Evolutionary conservation across 2,113 vertebrate genomes (phyloP).

Genomic region (Delphinapterus leucas): DNA sequence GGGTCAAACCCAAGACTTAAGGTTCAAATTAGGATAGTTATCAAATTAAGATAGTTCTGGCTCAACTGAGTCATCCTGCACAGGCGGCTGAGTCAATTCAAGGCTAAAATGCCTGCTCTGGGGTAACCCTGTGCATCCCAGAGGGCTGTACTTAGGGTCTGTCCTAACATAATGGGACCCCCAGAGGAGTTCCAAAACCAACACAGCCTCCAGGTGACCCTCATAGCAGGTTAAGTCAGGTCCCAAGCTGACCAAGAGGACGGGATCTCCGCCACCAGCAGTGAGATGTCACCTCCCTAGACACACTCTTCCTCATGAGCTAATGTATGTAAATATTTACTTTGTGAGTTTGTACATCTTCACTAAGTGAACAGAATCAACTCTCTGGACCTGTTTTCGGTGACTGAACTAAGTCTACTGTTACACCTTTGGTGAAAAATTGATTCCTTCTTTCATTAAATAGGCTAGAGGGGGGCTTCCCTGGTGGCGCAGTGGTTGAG

Average conservation of each 20-base stretch:
- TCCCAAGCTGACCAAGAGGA: neutral
- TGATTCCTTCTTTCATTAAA: conserved; percentile 56
- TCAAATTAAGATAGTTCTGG: neutral
- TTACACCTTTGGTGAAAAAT: conserved; percentile 64
- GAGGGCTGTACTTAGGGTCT: neutral
- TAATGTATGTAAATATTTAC: conserved; percentile 55
- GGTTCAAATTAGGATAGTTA: conserved; percentile 23
- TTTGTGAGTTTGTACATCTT: conserved; percentile 20
- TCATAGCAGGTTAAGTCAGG: neutral
- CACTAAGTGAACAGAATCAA: conserved; percentile 38
- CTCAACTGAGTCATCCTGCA: neutral
- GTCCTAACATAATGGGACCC: neutral
- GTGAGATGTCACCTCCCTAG: neutral
- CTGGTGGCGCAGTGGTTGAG: no score
- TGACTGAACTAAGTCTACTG: conserved; percentile 30
- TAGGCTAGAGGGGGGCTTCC: neutral
- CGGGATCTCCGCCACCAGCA: neutral
- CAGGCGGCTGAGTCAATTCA: neutral
- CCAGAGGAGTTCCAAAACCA: neutral
- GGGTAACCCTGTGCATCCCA: neutral
- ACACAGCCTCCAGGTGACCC: neutral
- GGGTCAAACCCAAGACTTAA: conserved; percentile 42
- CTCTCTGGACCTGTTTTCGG: conserved; percentile 50
- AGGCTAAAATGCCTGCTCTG: neutral
- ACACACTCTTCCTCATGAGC: neutral